Percentiles rank a stretch among this genome's conserved stretches.
These are phyloP conservation scores for Agrochola macilenta DNA, from an alignment of 2,888 invertebrate species.

Conservation along the genomic window DNA sequence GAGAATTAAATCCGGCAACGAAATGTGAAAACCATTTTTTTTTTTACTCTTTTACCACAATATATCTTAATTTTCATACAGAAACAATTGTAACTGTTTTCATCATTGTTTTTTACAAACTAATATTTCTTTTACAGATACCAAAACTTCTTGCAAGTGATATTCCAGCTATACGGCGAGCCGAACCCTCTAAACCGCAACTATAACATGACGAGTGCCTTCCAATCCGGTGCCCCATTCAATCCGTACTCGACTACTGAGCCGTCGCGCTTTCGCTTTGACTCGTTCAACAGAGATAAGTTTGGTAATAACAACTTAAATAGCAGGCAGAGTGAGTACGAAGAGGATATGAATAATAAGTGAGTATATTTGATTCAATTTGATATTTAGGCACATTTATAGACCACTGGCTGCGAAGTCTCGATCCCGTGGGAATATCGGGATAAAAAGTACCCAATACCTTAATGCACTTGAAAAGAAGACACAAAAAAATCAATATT, in stretches of 20 bases:
- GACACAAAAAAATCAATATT: too few relatives aligned
- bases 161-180: constrained; percentile 90
- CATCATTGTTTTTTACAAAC: not conserved
- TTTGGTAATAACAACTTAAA: constrained; percentile 64
- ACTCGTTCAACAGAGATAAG: constrained; percentile 72
- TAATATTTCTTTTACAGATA: constrained; percentile 80
- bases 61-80: not conserved
- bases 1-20: too few relatives aligned
- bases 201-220: constrained; percentile 76
- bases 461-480: too few relatives aligned
- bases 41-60: too few relatives aligned
- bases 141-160: constrained; percentile 92
- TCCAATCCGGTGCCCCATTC: constrained; percentile 75
- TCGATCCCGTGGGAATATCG: too few relatives aligned
- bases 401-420: not conserved
- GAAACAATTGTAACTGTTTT: not conserved
- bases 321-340: constrained; percentile 52
- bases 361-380: constrained; percentile 39
- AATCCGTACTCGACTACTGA: constrained; percentile 78
- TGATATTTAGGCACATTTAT: not conserved
- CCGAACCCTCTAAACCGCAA: constrained; percentile 81
- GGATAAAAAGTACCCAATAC: too few relatives aligned
- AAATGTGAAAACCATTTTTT: too few relatives aligned
- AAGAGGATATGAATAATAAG: constrained; percentile 68
- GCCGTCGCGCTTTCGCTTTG: constrained; percentile 71